phyloP scores from a whole-genome alignment of 2,888 invertebrate species.

The Dusona sp. region DNA sequence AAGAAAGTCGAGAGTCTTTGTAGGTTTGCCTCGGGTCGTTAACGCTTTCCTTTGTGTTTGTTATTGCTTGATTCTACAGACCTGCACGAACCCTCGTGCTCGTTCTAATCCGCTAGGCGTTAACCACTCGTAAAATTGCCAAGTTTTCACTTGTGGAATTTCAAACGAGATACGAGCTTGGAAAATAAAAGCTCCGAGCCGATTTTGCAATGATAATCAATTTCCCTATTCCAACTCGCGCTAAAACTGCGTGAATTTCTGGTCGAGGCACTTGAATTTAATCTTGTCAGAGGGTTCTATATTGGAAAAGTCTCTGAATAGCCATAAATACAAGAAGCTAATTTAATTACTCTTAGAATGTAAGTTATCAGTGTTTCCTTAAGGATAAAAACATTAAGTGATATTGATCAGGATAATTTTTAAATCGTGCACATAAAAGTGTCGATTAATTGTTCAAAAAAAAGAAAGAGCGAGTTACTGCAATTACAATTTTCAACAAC shows the following conservation, averaged over 20 bases:
- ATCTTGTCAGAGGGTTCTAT: neutral
- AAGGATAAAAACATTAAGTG: neutral
- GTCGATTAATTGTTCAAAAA: neutral
- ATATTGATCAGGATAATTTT: neutral
- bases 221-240: neutral
- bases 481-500: neutral
- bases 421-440: neutral
- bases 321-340: neutral
- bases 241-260: neutral
- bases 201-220: constrained; percentile 19
- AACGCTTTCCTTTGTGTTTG: constrained; percentile 70
- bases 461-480: constrained; percentile 12
- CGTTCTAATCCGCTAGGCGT: constrained; percentile 22
- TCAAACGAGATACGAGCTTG: constrained; percentile 11
- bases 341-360: neutral
- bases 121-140: constrained; percentile 58
- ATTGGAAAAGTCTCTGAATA: constrained; percentile 3
- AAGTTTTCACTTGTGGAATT: constrained; percentile 53
- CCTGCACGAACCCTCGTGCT: constrained; percentile 5
- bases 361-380: neutral
- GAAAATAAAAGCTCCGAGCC: constrained; percentile 25
- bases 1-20: constrained; percentile 62
- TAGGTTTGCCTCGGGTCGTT: constrained; percentile 41
- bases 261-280: neutral
- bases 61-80: constrained; percentile 66